Evolutionary conservation across 53 echinoderm and acorn worm species (phyloP), one percentile per base, ranked within the genome.

Genomic region (Actinopyga echinites): DNA sequence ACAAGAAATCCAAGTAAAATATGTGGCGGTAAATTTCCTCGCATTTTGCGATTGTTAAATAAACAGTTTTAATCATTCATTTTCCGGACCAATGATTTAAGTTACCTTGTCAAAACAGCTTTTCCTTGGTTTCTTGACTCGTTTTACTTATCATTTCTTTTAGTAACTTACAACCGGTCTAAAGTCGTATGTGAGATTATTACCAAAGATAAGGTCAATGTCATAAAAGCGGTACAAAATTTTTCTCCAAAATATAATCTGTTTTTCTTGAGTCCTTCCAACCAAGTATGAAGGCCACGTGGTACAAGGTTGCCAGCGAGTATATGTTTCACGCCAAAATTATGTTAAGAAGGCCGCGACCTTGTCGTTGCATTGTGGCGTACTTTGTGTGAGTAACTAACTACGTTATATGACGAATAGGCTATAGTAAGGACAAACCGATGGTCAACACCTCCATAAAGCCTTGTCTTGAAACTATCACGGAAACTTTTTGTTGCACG

Each of bases 11-110:
- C 13, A 49, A 49, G 49, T 1, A 49, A 49, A 49, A 40, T 49
- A 49, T 49, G 49, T 49, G 49, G 49, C 49, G 17, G 49, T 63
- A 28, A 23, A 22, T 13, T 2, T 20, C 20, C 13, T 63, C 12
- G 8, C 31, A 38, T 68, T 68, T 33, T 2, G 34, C n/a, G 68
- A 68, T 68, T 68, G 68, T 68, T 68, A 37, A 68, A 68, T 68
- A 68, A 68, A 68, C 68, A 68, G 34, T 68, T 68, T 68, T 68
- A 68, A 68, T 68, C 68, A 68, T 37, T 68, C 68, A 22, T 49
- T 30, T 68, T 68, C 68, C 68, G 68, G 34, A 21, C 34, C 68
- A 34, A 68, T 68, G 68, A 33, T 13, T 36, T 19, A 3, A 33
- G 34, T 38, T 68, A 68, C 37, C 68, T 38, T 68, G 68, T 37